A percentile compares a stretch with the other conserved stretches of the same genome.
phyloP scores from a whole-genome alignment of 2,888 invertebrate genomes.

The Idaea aversata region DNA sequence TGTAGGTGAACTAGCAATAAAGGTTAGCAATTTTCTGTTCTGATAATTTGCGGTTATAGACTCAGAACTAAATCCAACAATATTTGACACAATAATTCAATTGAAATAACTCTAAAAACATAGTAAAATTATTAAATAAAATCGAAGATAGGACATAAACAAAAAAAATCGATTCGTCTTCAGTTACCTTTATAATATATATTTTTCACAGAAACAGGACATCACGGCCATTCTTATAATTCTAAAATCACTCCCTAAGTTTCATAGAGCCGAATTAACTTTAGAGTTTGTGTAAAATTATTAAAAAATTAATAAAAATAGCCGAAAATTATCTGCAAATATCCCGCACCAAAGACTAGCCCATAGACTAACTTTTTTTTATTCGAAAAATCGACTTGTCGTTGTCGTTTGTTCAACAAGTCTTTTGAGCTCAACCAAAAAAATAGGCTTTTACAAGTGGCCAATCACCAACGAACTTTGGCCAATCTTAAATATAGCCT shows the following conservation, averaged over 20 bases:
- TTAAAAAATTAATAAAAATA: slow-evolving; percentile 1
- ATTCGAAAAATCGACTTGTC: neutral
- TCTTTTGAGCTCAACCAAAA: too few relatives aligned
- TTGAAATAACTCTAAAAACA: neutral
- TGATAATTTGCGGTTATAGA: neutral
- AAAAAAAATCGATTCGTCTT: slow-evolving; percentile 40
- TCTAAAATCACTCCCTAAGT: slow-evolving; percentile 20
- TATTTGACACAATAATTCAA: too few relatives aligned
- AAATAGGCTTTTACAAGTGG: too few relatives aligned
- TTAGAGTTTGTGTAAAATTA: neutral
- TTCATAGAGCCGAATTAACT: slow-evolving; percentile 11
- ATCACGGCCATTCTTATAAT: slow-evolving; percentile 22
- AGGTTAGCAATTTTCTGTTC: too few relatives aligned
- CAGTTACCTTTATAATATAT: slow-evolving; percentile 40
- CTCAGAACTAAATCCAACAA: neutral
- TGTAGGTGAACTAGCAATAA: too few relatives aligned
- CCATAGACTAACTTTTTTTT: neutral
- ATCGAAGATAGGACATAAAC: slow-evolving; percentile 22
- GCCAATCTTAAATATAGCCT: too few relatives aligned
- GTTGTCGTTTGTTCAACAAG: too few relatives aligned
- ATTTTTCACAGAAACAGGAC: slow-evolving; percentile 49
- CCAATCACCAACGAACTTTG: too few relatives aligned
- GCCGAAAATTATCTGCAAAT: neutral
- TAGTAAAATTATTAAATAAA: neutral
- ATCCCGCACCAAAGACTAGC: neutral